Conservation (phyloP, 1,140 invertebrate species). For the Brachystomella parvula region DNA sequence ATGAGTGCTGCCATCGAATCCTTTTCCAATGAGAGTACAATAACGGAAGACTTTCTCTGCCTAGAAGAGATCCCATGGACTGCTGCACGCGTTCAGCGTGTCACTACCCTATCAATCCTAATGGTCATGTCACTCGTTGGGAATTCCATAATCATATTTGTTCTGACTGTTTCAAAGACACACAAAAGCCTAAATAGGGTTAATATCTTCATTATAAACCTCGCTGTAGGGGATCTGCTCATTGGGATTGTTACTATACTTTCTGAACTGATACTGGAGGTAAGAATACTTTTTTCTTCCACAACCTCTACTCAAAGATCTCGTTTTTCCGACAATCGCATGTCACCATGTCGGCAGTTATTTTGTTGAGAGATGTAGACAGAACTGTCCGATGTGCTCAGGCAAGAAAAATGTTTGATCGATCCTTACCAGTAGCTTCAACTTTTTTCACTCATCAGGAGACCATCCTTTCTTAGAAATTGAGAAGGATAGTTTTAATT, state of each 20-base stretch:
- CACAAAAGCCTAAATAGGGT: slow-evolving; percentile 44
- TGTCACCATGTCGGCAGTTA: too few species aligned
- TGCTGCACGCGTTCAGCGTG: slow-evolving; percentile 44
- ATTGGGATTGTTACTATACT: slow-evolving; percentile 47
- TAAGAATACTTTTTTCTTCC: slow-evolving; percentile 21
- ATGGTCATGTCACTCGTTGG: slow-evolving; percentile 45
- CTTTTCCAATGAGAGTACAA: too few species aligned
- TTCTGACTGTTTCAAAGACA: slow-evolving; percentile 43
- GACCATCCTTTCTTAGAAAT: too few species aligned
- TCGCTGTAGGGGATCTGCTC: slow-evolving; percentile 46
- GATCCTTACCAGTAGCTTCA: too few species aligned
- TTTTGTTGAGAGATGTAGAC: too few species aligned
- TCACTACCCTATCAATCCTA: slow-evolving; percentile 43
- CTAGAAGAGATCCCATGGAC: slow-evolving; percentile 40
- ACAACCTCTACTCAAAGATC: not conserved
- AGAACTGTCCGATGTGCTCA: too few species aligned
- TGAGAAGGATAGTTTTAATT: too few species aligned
- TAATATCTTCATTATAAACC: slow-evolving; percentile 47
- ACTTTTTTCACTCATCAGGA: too few species aligned
- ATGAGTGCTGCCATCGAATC: not conserved
- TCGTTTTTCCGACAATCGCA: not conserved
- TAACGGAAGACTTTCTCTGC: not conserved
- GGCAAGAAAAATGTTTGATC: too few species aligned
- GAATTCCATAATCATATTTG: slow-evolving; percentile 45
- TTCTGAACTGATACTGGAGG: slow-evolving; percentile 46